A percentile compares a stretch with the other conserved stretches of the same genome.
phyloP scores from a whole-genome alignment of 2,888 invertebrate genomes.

The Thysanoteuthis rhombus region DNA sequence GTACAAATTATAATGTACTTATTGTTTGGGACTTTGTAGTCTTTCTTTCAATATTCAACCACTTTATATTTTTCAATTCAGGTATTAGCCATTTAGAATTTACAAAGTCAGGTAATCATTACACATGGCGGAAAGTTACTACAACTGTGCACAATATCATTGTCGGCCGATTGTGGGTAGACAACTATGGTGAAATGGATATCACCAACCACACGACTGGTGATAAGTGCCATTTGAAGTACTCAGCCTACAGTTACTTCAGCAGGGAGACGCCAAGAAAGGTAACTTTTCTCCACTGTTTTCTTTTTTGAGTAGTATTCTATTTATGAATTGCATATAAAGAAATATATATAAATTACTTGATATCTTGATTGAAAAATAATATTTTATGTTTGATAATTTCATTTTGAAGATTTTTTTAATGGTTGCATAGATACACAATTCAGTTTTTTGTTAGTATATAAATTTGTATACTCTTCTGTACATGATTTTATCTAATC shows the following conservation, averaged over 20 bases:
- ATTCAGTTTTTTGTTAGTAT: too few relatives aligned
- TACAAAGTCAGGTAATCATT: conserved; percentile 77
- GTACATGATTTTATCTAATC: too few relatives aligned
- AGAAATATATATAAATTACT: too few relatives aligned
- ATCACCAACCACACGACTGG: conserved; percentile 89
- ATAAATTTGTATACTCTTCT: too few relatives aligned
- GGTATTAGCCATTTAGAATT: conserved; percentile 74
- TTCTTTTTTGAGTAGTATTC: not conserved
- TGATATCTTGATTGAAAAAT: too few relatives aligned
- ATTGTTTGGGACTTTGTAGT: not conserved
- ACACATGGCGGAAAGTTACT: conserved; percentile 97
- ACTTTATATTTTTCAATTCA: conserved; percentile 40
- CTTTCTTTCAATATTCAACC: not conserved
- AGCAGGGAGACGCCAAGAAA: conserved; percentile 90
- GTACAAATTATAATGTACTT: not conserved
- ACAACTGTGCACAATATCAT: conserved; percentile 99
- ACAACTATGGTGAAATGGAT: conserved; percentile 99
- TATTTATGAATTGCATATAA: too few relatives aligned
- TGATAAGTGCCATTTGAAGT: conserved; percentile 95
- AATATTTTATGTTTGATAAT: too few relatives aligned
- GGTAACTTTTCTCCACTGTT: conserved; percentile 44
- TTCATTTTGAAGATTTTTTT: too few relatives aligned
- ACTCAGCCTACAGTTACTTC: conserved; percentile 98
- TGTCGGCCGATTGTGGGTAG: conserved; percentile 98
- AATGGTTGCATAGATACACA: too few relatives aligned